Evolutionary conservation across 2,888 invertebrate species (phyloP).

Genomic region (Drosophila atripex): DNA sequence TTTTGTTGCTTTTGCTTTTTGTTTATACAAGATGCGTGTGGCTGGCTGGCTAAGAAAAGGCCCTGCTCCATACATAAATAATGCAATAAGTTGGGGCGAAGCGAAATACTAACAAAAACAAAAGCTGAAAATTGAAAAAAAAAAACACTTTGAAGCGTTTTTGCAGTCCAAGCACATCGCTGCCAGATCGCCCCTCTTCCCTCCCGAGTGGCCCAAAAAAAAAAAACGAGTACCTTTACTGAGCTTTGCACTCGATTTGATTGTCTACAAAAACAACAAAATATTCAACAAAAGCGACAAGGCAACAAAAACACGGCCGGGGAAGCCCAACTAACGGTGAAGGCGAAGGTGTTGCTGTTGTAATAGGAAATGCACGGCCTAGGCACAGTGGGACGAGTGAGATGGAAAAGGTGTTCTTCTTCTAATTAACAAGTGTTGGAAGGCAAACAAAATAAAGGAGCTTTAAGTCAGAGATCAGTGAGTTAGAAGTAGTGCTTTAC

Average conservation of each 20-base stretch:
- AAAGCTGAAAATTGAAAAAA: conserved; percentile 47
- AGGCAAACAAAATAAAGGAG: background rate
- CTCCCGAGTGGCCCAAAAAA: conserved; percentile 14
- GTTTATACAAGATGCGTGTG: conserved; percentile 56
- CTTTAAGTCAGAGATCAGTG: background rate
- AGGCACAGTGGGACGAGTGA: conserved; percentile 35
- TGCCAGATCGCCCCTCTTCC: conserved; percentile 42
- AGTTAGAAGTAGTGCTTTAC: too few relatives aligned
- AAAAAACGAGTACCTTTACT: conserved; percentile 17
- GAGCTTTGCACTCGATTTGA: conserved; percentile 71
- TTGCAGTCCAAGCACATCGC: conserved; percentile 73
- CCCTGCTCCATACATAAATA: conserved; percentile 56
- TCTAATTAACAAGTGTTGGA: background rate
- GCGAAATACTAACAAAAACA: conserved; percentile 48
- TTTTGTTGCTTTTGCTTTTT: conserved; percentile 51
- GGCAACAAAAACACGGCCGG: conserved; percentile 6
- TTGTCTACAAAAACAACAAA: conserved; percentile 33
- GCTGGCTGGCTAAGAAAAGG: conserved; percentile 32
- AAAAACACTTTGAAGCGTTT: conserved; percentile 61
- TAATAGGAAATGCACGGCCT: conserved; percentile 34
- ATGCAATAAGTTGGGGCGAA: conserved; percentile 58
- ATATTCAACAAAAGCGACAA: conserved; percentile 7
- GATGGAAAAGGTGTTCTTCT: background rate
- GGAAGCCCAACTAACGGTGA: conserved; percentile 34
- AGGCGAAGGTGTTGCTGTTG: conserved; percentile 46